phyloP scores from a whole-genome alignment of 2,113 vertebrate species.

The Willisornis vidua region DNA sequence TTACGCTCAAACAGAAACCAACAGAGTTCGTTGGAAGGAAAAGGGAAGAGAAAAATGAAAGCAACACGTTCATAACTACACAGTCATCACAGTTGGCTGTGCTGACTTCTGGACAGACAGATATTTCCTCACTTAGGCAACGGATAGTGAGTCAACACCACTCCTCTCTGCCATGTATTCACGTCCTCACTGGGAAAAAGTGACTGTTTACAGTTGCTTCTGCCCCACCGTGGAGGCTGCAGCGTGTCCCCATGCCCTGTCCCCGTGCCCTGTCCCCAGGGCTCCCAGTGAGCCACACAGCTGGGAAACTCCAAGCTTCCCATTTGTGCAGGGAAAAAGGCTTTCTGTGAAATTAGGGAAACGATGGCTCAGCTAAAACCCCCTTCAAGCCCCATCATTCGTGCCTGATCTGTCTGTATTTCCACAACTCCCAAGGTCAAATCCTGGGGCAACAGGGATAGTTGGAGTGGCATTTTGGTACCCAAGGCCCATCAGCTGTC shows the following conservation, averaged over 20 bases:
- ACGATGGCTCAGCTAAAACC: not conserved
- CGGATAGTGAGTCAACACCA: conserved; percentile 11
- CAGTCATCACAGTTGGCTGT: not conserved
- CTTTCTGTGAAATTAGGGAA: not conserved
- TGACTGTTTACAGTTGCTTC: not conserved
- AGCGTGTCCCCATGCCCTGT: not conserved
- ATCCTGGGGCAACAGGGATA: accelerated
- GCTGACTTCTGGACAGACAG: not conserved
- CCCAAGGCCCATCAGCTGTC: not conserved
- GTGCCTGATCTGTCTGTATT: not conserved
- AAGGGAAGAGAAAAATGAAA: conserved; percentile 69
- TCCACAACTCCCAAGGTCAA: not conserved
- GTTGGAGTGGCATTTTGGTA: not conserved
- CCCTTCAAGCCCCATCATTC: not conserved
- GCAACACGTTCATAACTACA: not conserved
- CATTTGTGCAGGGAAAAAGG: not conserved
- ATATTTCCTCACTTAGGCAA: not conserved
- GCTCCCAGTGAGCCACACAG: accelerated
- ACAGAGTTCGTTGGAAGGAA: not conserved
- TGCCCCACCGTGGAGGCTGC: not conserved
- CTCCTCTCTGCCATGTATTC: not conserved
- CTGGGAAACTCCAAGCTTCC: conserved; percentile 23
- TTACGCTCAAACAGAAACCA: not conserved
- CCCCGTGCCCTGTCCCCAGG: not conserved
- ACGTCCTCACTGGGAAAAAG: not conserved